Percentiles rank a stretch among this genome's conserved stretches.
Evolutionary conservation across 2,888 invertebrate genomes (phyloP).

Genomic region (Philonicus albiceps): DNA sequence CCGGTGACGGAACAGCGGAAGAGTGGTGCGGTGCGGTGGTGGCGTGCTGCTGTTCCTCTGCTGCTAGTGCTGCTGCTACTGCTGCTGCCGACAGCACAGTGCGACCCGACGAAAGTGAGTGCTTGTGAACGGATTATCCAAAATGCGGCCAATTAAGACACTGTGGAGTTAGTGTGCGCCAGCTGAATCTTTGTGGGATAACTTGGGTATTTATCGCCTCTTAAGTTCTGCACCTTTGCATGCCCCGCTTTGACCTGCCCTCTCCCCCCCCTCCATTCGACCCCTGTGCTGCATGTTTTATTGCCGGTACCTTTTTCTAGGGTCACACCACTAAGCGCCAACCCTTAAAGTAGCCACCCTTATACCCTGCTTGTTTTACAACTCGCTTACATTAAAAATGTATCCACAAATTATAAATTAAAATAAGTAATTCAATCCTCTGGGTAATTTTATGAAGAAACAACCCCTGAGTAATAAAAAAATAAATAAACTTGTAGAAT

Average conservation of each 20-base stretch:
- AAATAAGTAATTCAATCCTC: background rate
- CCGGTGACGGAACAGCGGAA: background rate
- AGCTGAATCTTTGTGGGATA: slow-evolving; percentile 2
- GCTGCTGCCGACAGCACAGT: background rate
- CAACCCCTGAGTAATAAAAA: no score
- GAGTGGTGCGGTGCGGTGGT: background rate
- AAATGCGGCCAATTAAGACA: slow-evolving; percentile 24
- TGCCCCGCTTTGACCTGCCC: background rate
- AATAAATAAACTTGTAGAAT: no score
- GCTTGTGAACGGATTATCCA: slow-evolving; percentile 18
- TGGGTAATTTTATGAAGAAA: no score
- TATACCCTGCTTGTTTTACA: background rate
- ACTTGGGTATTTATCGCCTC: slow-evolving; percentile 5
- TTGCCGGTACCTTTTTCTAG: background rate
- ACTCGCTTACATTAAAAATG: background rate
- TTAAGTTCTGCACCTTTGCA: background rate
- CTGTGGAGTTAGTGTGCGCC: slow-evolving; percentile 9
- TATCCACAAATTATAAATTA: background rate
- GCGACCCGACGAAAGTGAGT: background rate
- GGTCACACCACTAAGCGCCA: background rate
- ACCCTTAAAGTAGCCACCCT: background rate
- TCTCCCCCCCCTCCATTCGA: no score
- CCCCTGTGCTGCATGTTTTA: background rate
- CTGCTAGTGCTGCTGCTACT: background rate
- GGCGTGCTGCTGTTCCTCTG: background rate